Conservation (phyloP, 2,797 vertebrate species). For the Xyrichtys novacula region DNA sequence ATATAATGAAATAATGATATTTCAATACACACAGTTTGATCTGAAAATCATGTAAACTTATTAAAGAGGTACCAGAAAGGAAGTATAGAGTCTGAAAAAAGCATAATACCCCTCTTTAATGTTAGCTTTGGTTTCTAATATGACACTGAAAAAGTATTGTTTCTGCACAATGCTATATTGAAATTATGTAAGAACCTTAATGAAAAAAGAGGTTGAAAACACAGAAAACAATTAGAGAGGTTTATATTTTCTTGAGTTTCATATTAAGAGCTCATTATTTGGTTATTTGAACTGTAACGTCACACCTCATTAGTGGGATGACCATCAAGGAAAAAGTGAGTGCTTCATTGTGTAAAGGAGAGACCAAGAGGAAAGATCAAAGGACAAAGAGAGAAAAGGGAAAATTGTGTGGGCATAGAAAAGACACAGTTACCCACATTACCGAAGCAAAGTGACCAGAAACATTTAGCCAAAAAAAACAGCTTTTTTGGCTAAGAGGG, state of each 20-base stretch:
- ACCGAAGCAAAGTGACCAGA: not conserved
- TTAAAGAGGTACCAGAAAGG: too few species aligned
- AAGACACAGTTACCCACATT: not conserved
- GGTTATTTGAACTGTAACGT: not conserved
- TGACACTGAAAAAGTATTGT: too few species aligned
- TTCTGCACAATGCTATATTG: too few species aligned
- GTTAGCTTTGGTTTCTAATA: too few species aligned
- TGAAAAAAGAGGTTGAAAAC: too few species aligned
- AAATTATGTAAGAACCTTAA: too few species aligned
- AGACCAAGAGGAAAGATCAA: not conserved
- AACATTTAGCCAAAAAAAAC: conserved; percentile 25
- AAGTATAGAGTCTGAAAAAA: too few species aligned
- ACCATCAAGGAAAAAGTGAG: not conserved
- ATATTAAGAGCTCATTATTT: not conserved
- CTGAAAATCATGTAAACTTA: too few species aligned
- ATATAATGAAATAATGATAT: too few species aligned
- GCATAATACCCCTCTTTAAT: too few species aligned
- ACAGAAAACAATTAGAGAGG: not conserved
- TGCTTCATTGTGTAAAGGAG: not conserved
- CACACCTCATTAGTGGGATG: not conserved
- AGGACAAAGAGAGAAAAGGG: not conserved
- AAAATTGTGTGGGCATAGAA: not conserved
- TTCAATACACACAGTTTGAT: too few species aligned
- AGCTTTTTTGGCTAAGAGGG: conserved; percentile 35
- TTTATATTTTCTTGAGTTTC: not conserved